A percentile compares a stretch with the other conserved stretches of the same genome.
These are phyloP conservation scores for Colletes collaris DNA, from an alignment of 2,888 invertebrate genomes.

Conservation along the genomic window DNA sequence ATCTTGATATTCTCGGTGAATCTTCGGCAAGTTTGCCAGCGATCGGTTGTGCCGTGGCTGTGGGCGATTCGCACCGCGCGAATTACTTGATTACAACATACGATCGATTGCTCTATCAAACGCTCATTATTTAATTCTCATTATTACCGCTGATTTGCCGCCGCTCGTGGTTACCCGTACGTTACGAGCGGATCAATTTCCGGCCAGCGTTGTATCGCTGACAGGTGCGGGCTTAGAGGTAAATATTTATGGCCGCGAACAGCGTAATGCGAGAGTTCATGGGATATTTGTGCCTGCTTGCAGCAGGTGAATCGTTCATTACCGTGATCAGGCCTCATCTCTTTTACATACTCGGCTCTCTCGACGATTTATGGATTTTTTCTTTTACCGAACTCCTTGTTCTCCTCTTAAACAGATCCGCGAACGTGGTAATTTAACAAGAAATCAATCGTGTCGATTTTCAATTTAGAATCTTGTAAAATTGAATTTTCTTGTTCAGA, in stretches of 20 bases:
- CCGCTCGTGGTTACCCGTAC: constrained; percentile 71
- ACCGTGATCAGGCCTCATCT: constrained; percentile 33
- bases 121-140: constrained; percentile 79
- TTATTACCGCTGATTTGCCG: constrained; percentile 79
- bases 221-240: constrained; percentile 57
- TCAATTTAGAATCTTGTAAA: no score
- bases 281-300: constrained; percentile 59
- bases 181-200: constrained; percentile 79
- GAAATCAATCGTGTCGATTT: neutral
- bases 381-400: neutral
- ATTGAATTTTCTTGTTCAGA: no score
- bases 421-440: constrained; percentile 9
- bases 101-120: constrained; percentile 66
- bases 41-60: constrained; percentile 16
- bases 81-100: constrained; percentile 77
- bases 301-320: constrained; percentile 35
- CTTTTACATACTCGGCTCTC: constrained; percentile 39
- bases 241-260: constrained; percentile 35
- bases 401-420: neutral
- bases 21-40: constrained; percentile 56
- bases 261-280: constrained; percentile 50
- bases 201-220: constrained; percentile 60
- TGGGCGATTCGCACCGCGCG: constrained; percentile 64
- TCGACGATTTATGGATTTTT: constrained; percentile 10
- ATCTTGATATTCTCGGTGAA: constrained; percentile 58